Evolutionary conservation across 2,797 vertebrate genomes (phyloP).

Genomic region (Salmo trutta): DNA sequence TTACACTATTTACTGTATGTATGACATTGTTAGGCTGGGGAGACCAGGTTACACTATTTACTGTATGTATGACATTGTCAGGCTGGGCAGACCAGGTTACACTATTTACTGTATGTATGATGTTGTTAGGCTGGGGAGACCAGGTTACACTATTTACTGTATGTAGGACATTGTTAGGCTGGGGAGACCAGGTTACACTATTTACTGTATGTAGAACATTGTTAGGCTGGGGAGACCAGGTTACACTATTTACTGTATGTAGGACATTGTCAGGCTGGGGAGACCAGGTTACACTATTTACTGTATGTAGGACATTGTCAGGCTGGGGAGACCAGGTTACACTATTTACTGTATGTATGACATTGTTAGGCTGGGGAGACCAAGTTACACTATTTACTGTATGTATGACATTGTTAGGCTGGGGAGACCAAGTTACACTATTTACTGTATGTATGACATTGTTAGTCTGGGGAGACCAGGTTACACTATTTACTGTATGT

Average conservation of each 20-base stretch:
- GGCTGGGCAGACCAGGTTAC: slow-evolving; percentile 41
- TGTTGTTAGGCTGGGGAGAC: slow-evolving; percentile 39
- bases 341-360: not conserved
- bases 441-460: not conserved
- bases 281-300: slow-evolving; percentile 19
- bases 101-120: not conserved
- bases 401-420: slow-evolving; percentile 25
- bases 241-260: slow-evolving; percentile 1
- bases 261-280: slow-evolving; percentile 36
- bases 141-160: not conserved
- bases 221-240: slow-evolving; percentile 40
- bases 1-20: not conserved
- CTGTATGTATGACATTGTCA: not conserved
- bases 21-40: slow-evolving; percentile 32
- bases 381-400: slow-evolving; percentile 2
- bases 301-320: not conserved
- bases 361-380: slow-evolving; percentile 39
- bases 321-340: slow-evolving; percentile 42
- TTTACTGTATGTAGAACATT: not conserved
- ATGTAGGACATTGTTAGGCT: slow-evolving; percentile 26
- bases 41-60: slow-evolving; percentile 19
- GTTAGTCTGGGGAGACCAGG: slow-evolving; percentile 40
- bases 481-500: not conserved
- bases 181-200: slow-evolving; percentile 26
- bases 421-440: slow-evolving; percentile 25